Conservation (phyloP, 2,888 invertebrate species). For the Pedicia rivosa region DNA sequence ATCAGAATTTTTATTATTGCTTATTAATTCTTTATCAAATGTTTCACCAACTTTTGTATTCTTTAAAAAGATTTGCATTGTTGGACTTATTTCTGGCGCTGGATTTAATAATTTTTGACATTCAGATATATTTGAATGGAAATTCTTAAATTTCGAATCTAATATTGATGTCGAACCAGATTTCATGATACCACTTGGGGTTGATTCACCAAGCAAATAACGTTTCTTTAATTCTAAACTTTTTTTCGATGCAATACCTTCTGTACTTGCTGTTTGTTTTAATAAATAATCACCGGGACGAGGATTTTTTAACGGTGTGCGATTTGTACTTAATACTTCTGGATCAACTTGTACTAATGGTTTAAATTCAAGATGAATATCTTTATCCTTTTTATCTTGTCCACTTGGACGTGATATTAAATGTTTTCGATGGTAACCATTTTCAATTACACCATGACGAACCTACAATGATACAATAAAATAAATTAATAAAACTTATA, state of each 20-base stretch:
- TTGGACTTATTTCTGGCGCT: slow-evolving; percentile 48
- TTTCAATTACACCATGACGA: slow-evolving; percentile 24
- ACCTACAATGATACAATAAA: too few species aligned
- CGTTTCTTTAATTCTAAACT: slow-evolving; percentile 74
- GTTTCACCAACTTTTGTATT: slow-evolving; percentile 21
- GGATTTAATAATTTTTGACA: slow-evolving; percentile 75
- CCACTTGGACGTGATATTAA: slow-evolving; percentile 12
- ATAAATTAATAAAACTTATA: too few species aligned
- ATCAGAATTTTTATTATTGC: slow-evolving; percentile 14
- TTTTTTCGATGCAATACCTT: slow-evolving; percentile 74
- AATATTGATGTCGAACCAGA: slow-evolving; percentile 71
- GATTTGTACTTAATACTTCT: slow-evolving; percentile 23
- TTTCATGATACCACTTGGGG: slow-evolving; percentile 53
- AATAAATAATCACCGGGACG: slow-evolving; percentile 58
- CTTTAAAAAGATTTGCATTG: slow-evolving; percentile 52
- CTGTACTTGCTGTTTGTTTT: slow-evolving; percentile 70
- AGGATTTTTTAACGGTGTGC: slow-evolving; percentile 36
- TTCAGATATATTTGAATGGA: slow-evolving; percentile 73
- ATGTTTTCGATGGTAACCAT: slow-evolving; percentile 14
- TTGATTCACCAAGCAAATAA: slow-evolving; percentile 60
- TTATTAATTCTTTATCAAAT: slow-evolving; percentile 13
- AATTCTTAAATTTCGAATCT: slow-evolving; percentile 69
- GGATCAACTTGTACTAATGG: slow-evolving; percentile 32
- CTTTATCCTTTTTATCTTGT: slow-evolving; percentile 16
- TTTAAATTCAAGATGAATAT: slow-evolving; percentile 25